Conservation (phyloP, 2,113 vertebrate species). For the Platichthys flesus region DNA sequence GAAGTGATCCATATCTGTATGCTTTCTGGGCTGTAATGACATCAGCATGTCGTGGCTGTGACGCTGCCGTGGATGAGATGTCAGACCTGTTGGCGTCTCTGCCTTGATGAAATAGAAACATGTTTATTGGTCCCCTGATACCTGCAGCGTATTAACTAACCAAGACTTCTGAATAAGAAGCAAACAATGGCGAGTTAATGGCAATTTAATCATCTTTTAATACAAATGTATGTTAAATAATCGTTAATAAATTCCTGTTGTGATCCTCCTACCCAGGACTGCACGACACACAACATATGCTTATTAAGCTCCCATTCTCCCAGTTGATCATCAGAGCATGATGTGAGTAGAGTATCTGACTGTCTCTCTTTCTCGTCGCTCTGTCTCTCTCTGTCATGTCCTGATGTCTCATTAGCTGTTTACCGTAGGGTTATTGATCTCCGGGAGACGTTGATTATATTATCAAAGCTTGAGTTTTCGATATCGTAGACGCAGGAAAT, state of each 20-base stretch:
- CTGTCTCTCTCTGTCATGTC: conserved; percentile 34
- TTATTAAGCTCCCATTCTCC: conserved; percentile 7
- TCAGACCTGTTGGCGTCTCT: conserved; percentile 6
- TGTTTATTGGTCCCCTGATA: not conserved
- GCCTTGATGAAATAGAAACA: conserved; percentile 31
- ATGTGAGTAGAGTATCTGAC: conserved; percentile 30
- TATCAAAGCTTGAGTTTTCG: conserved; percentile 53
- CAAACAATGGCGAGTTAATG: no score
- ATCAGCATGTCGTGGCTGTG: conserved; percentile 17
- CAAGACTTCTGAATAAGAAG: conserved; percentile 31
- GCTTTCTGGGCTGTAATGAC: not conserved
- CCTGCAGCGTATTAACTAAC: not conserved
- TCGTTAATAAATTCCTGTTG: conserved; percentile 17
- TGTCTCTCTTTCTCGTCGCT: conserved; percentile 4
- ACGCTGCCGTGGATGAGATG: not conserved
- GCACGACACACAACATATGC: conserved; percentile 19
- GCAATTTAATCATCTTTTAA: no score
- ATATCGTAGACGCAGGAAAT: conserved; percentile 70
- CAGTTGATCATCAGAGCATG: not conserved
- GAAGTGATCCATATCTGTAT: no score
- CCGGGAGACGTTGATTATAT: conserved; percentile 62
- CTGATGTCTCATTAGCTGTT: conserved; percentile 60
- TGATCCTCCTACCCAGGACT: conserved; percentile 16
- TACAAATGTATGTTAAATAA: not conserved
- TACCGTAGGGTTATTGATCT: conserved; percentile 66